Evolutionary conservation across 1,140 invertebrate genomes (phyloP), one percentile per base, ranked within the genome.

Genomic region (Leguminivora glycinivorella): DNA sequence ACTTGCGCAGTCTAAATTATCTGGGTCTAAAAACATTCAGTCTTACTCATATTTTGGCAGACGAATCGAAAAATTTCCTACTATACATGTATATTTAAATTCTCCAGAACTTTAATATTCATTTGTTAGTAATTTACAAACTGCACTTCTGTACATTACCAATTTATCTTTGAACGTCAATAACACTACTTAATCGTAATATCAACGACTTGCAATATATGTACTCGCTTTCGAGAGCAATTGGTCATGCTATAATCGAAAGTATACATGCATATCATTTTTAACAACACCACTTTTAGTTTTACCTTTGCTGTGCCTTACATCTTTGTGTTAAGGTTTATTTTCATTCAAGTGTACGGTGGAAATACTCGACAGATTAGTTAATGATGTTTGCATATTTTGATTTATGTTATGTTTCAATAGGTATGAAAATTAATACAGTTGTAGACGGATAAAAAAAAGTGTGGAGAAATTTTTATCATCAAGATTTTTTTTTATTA

Each of bases 221-320:
- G 43, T 26, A 26, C 10, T 26, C 58, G n/a, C 58, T 63, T 63
- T 63, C 58, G 14, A 34, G 14, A n/a, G 25, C 25, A 63, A 12
- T 29, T 63, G 58, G 58, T 31, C 58, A 63, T 63, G 58, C 58
- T 17, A 63, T 63, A 63, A 63, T 63, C 58, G 58, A 63, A 63
- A 63, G 58, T 29, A 63, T 26, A 31, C 58, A 24, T 7, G 26
- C 26, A 29, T 34, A 31, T 31, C 17, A 63, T 31, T 63, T 31
- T 7, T 17, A 58, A 9, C 19, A 52, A 7, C 19, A 38, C 10
- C 34, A 34, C 1, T 38, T 12, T 6, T 14, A 6, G n/a, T n/a
- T n/a, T n/a, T n/a, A 38, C 34, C 34, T 1, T 38, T 14, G 2
- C 0, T 38, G 10, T 1, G 14, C 34, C 34, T 38, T 38, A 38